Conservation (phyloP, 2,797 vertebrate species). For the Bradypodion pumilum region DNA sequence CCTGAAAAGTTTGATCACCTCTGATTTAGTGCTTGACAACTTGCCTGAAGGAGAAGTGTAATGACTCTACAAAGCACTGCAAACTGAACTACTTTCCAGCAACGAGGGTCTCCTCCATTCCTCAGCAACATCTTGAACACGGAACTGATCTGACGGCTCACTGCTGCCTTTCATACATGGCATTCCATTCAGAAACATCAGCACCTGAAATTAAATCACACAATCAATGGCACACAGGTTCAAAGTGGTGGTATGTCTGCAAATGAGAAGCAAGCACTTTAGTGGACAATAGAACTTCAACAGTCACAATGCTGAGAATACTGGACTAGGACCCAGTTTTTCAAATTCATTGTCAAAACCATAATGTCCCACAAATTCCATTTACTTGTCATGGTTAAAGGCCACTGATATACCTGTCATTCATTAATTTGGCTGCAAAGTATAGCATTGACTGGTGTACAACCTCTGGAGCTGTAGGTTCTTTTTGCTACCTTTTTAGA, state of each 20-base stretch:
- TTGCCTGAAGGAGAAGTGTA: constrained; percentile 88
- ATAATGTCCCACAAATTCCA: neutral
- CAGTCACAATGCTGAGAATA: neutral
- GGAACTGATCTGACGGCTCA: neutral
- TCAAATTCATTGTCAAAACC: neutral
- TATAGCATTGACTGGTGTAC: neutral
- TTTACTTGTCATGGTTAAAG: neutral
- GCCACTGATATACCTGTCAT: neutral
- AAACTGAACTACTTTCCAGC: constrained; percentile 81
- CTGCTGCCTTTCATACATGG: constrained; percentile 1
- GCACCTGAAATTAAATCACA: constrained; percentile 52
- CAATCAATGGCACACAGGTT: constrained; percentile 22
- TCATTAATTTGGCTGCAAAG: neutral
- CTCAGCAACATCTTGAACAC: constrained; percentile 41
- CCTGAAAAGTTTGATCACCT: too few relatives aligned
- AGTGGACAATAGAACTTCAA: too few relatives aligned
- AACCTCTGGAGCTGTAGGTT: neutral
- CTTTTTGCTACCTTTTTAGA: neutral
- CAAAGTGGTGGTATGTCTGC: neutral
- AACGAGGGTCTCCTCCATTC: constrained; percentile 58
- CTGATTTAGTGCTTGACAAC: constrained; percentile 52
- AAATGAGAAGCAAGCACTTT: neutral
- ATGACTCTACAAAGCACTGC: constrained; percentile 81
- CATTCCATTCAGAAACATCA: constrained; percentile 20
- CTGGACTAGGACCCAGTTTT: neutral